Base-by-base conservation (phyloP, 2,888 invertebrate species). In the Catocala sponsa region DNA sequence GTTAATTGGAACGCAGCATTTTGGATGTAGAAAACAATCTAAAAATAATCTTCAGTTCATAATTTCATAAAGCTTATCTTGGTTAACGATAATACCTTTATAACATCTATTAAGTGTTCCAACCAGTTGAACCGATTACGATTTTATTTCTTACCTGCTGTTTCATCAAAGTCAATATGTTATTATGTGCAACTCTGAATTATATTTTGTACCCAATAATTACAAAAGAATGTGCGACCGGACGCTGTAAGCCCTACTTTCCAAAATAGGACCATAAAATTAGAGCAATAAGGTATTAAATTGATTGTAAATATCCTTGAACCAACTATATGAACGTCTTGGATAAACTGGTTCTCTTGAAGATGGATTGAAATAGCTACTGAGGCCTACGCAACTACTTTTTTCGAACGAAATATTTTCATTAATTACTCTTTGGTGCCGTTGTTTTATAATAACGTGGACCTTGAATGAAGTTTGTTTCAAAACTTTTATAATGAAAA, bases 171-270 rank as follows among this genome's bases (percentile, higher is more conserved):
- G 71, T 63, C 65, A 66, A 77, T 78, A 75, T 79, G 75, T 85
- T 84, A 88, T 89, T 86, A 87, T 68, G 68, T 65, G 74, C 58
- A 74, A 70, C 63, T 81, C 66, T 76, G 81, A 86, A 82, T 86
- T 83, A 83, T 81, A 86, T 86, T 88, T 87, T 81, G 78, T 80
- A 80, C 75, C 63, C 80, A 78, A 85, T 88, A 87, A 88, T 89
- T 87, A 90, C 81, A 76, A 78, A 83, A 80, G 87, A 84, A 88
- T 88, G 82, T 66, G 62, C 54, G 65, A 70, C 68, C 82, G 78
- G 82, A 82, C 81, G 81, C 78, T 59, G 43, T 52, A 6, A 35
- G 13, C 15, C 55, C 56, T 66, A 66, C 46, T 59, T 53, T 78
- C 76, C 74, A 68, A 82, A 83, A 83, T 77, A 68, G 68, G 72